Percentiles rank a stretch among this genome's conserved stretches.
phyloP scores from a whole-genome alignment of 1,140 invertebrate genomes.

The Belonocnema kinseyi region DNA sequence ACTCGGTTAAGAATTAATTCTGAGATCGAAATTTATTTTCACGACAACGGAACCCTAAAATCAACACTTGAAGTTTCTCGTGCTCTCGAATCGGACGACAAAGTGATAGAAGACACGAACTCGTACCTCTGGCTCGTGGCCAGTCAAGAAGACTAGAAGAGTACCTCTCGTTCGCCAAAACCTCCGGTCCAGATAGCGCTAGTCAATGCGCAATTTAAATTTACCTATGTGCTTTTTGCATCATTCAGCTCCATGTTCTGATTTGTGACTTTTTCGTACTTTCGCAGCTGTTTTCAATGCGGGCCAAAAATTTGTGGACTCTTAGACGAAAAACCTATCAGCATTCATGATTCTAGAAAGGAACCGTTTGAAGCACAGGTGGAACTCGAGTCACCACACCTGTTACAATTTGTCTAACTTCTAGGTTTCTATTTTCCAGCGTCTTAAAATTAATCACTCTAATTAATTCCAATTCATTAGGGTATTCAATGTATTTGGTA shows the following conservation, averaged over 20 bases:
- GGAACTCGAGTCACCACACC: too few relatives aligned
- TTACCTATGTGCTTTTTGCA: slow-evolving; percentile 72
- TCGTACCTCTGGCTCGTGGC: slow-evolving; percentile 57
- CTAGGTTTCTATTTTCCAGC: too few relatives aligned
- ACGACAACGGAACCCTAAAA: slow-evolving; percentile 41
- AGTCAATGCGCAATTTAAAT: slow-evolving; percentile 72
- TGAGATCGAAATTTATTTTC: slow-evolving; percentile 33
- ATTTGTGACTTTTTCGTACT: slow-evolving; percentile 68
- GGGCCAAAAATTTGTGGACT: slow-evolving; percentile 62
- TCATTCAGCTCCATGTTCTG: slow-evolving; percentile 67
- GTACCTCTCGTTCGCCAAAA: slow-evolving; percentile 57
- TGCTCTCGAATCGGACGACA: slow-evolving; percentile 49
- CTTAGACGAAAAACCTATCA: too few relatives aligned
- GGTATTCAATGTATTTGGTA: too few relatives aligned
- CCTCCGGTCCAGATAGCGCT: slow-evolving; percentile 49
- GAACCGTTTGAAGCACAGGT: too few relatives aligned
- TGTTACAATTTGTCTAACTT: too few relatives aligned
- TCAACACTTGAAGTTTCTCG: slow-evolving; percentile 13
- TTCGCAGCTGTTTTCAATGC: slow-evolving; percentile 66
- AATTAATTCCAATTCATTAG: too few relatives aligned
- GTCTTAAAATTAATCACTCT: too few relatives aligned
- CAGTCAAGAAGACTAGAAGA: slow-evolving; percentile 51
- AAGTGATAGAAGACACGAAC: slow-evolving; percentile 58
- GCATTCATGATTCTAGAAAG: too few relatives aligned
- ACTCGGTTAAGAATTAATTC: neutral